A percentile compares a stretch with the other conserved stretches of the same genome.
Conservation (phyloP, 2,888 invertebrate species). For the Tinea semifulvella region DNA sequence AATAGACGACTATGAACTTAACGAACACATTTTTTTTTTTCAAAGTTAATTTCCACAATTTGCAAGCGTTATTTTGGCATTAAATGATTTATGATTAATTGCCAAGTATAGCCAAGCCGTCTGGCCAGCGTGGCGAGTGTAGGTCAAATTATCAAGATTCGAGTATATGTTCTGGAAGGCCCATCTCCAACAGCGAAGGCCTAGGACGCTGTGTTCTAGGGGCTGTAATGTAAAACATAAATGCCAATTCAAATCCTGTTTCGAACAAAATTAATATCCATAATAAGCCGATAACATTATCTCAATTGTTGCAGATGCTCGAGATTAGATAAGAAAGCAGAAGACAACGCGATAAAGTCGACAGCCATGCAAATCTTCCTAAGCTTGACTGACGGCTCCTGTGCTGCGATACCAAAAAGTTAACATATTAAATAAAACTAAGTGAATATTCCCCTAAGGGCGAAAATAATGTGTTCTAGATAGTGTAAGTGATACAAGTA, state of each 20-base stretch:
- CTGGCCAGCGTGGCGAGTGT: no score
- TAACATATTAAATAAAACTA: not conserved
- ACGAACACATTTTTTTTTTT: no score
- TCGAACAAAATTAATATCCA: not conserved
- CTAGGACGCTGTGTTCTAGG: no score
- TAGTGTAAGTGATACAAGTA: not conserved
- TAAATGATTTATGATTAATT: no score
- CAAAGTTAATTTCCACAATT: no score
- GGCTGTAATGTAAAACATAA: no score
- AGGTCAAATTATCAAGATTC: no score
- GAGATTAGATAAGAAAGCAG: constrained; percentile 7
- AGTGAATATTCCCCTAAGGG: not conserved
- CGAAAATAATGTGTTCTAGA: not conserved
- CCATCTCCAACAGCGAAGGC: no score
- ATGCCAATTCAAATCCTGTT: not conserved
- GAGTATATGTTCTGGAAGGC: no score
- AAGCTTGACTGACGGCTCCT: constrained; percentile 3
- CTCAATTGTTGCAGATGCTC: constrained; percentile 9
- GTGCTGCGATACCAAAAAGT: not conserved
- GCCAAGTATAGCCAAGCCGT: no score
- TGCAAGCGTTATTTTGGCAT: no score
- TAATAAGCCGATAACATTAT: constrained; percentile 3
- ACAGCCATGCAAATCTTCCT: constrained; percentile 6
- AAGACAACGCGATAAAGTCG: constrained; percentile 5
- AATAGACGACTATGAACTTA: no score